Conservation (phyloP, 1,140 invertebrate genomes). For the Drosophila watanabei region DNA sequence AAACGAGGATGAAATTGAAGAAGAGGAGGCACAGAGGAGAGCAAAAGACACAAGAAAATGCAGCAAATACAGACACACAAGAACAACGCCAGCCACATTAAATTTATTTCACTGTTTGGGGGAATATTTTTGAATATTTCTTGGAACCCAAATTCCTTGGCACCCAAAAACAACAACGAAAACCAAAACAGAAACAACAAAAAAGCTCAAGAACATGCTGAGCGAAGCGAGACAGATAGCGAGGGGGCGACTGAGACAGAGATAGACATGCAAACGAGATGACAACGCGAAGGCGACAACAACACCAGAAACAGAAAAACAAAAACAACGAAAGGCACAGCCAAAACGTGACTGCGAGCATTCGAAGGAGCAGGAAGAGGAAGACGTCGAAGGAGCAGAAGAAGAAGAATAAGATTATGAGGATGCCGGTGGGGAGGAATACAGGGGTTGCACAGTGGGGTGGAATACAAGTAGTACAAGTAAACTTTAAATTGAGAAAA, state of each 20-base stretch:
- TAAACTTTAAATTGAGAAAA: background rate
- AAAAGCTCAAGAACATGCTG: conserved; percentile 30
- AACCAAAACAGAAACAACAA: conserved; percentile 8
- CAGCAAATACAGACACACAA: conserved; percentile 7
- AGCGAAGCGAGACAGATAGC: background rate
- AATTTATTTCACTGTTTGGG: conserved; percentile 75
- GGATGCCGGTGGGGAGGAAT: background rate
- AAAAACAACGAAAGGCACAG: conserved; percentile 48
- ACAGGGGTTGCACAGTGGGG: conserved; percentile 15
- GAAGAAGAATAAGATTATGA: background rate
- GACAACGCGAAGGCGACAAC: conserved; percentile 75
- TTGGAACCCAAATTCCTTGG: conserved; percentile 74
- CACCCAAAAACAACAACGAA: conserved; percentile 37
- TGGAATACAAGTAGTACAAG: background rate
- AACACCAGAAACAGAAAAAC: conserved; percentile 36
- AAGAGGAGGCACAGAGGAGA: conserved; percentile 32
- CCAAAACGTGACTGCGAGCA: conserved; percentile 66
- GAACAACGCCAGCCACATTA: conserved; percentile 59
- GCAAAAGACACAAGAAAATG: conserved; percentile 31
- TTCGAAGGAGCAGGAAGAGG: conserved; percentile 37
- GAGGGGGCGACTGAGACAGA: conserved; percentile 15
- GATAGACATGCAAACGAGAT: conserved; percentile 75
- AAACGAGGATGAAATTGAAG: conserved; percentile 46
- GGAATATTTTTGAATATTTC: conserved; percentile 84
- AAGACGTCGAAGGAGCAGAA: conserved; percentile 29